phyloP scores from a whole-genome alignment of 2,797 vertebrate genomes.

The Columba guinea region DNA sequence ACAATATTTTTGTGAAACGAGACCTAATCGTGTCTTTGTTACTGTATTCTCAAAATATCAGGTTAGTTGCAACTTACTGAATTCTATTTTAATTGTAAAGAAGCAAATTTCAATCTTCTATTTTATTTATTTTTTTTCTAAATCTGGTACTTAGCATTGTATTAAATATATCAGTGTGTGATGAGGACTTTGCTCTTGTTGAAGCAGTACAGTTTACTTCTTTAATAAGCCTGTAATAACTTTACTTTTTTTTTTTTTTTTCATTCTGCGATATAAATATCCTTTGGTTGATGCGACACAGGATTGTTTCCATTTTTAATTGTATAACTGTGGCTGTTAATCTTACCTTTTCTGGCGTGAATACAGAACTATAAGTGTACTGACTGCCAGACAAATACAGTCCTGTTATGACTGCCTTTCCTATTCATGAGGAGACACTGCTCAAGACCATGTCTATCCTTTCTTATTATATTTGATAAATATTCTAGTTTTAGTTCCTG shows the following conservation, averaged over 20 bases:
- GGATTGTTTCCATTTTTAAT: neutral
- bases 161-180: neutral
- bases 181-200: neutral
- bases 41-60: neutral
- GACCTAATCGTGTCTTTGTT: neutral
- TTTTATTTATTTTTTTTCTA: neutral
- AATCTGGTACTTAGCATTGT: neutral
- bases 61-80: neutral
- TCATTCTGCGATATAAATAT: neutral
- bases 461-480: neutral
- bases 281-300: neutral
- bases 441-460: neutral
- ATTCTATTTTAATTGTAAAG: neutral
- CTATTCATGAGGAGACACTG: neutral
- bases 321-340: neutral
- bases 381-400: neutral
- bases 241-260: neutral
- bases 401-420: neutral
- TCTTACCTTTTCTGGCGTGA: neutral
- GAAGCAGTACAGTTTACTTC: neutral
- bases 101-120: neutral
- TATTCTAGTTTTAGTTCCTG: neutral
- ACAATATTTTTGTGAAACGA: neutral
- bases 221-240: neutral
- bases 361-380: neutral